Evolutionary conservation across 1,140 invertebrate genomes (phyloP).

Genomic region (Drosophila melanica): DNA sequence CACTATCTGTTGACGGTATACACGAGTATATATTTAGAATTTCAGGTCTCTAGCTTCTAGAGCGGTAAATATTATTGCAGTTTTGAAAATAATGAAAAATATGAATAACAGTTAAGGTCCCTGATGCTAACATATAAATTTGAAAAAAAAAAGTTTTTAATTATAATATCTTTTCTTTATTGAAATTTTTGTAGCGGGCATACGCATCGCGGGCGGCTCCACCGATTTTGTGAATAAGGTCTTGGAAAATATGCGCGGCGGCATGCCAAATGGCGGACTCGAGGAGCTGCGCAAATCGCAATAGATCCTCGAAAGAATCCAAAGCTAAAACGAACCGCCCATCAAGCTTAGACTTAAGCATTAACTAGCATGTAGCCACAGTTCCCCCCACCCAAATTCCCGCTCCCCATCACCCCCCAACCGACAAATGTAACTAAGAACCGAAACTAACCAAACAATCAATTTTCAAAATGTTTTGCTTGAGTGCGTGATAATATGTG

Average conservation of each 20-base stretch:
- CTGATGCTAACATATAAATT: no score
- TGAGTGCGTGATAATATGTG: constrained; percentile 38
- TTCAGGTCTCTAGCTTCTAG: no score
- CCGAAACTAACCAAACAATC: constrained; percentile 40
- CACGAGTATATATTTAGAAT: no score
- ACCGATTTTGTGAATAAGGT: constrained; percentile 94
- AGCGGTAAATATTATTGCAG: no score
- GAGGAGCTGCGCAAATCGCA: constrained; percentile 85
- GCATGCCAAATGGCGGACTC: constrained; percentile 87
- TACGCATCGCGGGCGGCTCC: constrained; percentile 91
- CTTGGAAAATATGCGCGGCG: constrained; percentile 90
- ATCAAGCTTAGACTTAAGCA: constrained; percentile 61
- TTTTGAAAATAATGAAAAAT: no score
- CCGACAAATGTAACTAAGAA: constrained; percentile 24
- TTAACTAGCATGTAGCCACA: constrained; percentile 30
- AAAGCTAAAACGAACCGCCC: constrained; percentile 61
- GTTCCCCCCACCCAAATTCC: constrained; percentile 7
- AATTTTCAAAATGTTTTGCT: constrained; percentile 55
- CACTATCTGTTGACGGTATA: no score
- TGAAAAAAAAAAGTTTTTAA: no score
- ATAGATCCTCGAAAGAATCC: constrained; percentile 47
- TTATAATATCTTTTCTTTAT: no score
- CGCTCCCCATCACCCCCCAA: not conserved
- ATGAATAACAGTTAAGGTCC: no score
- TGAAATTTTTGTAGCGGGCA: constrained; percentile 85